A percentile compares a stretch with the other conserved stretches of the same genome.
Conservation (phyloP, 2,888 invertebrate species). For the Slavum lentiscoides region DNA sequence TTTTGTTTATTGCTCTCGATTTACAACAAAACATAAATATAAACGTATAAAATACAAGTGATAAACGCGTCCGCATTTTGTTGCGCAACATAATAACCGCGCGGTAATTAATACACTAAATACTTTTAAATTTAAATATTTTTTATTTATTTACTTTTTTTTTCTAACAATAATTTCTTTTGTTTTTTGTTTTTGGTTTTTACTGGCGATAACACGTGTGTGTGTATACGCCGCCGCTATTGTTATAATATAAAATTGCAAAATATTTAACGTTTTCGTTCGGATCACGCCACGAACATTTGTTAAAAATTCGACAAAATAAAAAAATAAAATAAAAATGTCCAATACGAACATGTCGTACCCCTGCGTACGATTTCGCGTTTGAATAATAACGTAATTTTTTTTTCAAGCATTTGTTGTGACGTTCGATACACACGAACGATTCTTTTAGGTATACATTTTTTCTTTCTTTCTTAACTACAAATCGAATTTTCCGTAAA, state of each 20-base stretch:
- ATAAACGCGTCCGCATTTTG: conserved; percentile 36
- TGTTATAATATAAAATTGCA: too few relatives aligned
- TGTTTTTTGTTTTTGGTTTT: conserved; percentile 45
- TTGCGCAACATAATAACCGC: conserved; percentile 20
- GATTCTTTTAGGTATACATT: too few relatives aligned
- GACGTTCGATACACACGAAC: too few relatives aligned
- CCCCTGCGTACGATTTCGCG: too few relatives aligned
- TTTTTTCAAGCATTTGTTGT: too few relatives aligned
- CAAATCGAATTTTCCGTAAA: background rate
- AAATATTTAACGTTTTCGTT: too few relatives aligned
- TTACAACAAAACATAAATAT: conserved; percentile 48
- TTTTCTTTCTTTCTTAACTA: background rate
- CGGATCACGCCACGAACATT: too few relatives aligned
- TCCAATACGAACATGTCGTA: too few relatives aligned
- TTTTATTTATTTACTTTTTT: background rate
- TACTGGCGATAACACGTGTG: conserved; percentile 9
- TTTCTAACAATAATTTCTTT: conserved; percentile 15
- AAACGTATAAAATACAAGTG: background rate
- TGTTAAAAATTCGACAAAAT: too few relatives aligned
- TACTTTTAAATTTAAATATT: conserved; percentile 35
- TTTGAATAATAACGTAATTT: too few relatives aligned
- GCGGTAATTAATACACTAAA: background rate
- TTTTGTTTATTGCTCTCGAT: conserved; percentile 41
- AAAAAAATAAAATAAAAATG: too few relatives aligned
- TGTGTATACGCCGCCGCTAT: background rate